Evolutionary conservation across 1,140 invertebrate genomes (phyloP).

Genomic region (Ptiloglossa arizonensis): DNA sequence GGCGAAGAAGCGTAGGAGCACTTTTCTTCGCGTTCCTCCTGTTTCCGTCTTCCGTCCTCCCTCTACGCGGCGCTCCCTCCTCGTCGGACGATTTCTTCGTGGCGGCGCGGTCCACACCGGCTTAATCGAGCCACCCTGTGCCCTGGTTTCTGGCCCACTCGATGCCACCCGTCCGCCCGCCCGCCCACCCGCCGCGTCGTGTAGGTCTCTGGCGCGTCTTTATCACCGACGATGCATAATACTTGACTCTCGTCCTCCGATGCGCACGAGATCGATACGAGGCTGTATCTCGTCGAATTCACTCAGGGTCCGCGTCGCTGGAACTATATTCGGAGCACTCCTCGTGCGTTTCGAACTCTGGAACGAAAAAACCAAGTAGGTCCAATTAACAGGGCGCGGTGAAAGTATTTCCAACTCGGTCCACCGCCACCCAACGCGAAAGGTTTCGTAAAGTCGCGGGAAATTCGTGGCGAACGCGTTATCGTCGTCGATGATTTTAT

Average conservation of each 20-base stretch:
- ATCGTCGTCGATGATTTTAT: too few species aligned
- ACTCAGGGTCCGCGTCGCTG: background rate
- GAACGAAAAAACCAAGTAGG: too few species aligned
- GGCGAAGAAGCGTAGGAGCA: constrained; percentile 51
- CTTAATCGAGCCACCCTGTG: constrained; percentile 59
- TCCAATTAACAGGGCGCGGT: constrained; percentile 9
- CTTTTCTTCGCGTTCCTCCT: constrained; percentile 20
- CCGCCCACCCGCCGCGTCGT: background rate
- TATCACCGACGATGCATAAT: constrained; percentile 50
- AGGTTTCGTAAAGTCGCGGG: too few species aligned
- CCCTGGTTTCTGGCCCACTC: constrained; percentile 61
- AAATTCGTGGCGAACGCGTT: too few species aligned
- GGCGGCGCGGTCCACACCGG: constrained; percentile 3
- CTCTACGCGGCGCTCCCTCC: background rate
- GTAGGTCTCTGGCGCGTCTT: constrained; percentile 39
- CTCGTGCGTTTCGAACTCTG: background rate
- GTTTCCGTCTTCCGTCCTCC: background rate
- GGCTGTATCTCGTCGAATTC: constrained; percentile 24
- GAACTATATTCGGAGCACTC: constrained; percentile 11
- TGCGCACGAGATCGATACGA: background rate
- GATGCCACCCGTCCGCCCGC: too few species aligned
- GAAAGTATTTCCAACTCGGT: constrained; percentile 23
- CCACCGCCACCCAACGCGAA: too few species aligned
- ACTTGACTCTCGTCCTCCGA: constrained; percentile 49
- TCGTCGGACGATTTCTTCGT: constrained; percentile 14